Percentiles rank a stretch among this genome's conserved stretches.
Conservation (phyloP, 53 echinoderm and acorn worm genomes). For the Arbacia lixula region DNA sequence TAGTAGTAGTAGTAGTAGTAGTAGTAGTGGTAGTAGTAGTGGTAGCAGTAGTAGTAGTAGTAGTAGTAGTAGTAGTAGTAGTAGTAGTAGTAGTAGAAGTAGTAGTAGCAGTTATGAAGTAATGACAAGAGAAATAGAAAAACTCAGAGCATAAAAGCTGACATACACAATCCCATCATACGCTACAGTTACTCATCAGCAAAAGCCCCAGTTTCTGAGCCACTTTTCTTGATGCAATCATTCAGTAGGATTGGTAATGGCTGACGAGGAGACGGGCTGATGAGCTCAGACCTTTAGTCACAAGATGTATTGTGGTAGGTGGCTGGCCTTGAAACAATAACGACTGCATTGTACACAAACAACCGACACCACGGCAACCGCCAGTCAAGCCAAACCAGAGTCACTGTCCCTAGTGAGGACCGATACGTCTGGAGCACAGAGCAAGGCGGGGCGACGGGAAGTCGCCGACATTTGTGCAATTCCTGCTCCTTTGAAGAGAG, state of each 20-base stretch:
- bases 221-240: background rate
- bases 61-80: background rate
- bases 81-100: background rate
- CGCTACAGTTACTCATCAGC: too few relatives aligned
- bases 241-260: background rate
- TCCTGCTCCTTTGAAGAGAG: too few relatives aligned
- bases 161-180: too few relatives aligned
- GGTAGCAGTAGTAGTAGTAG: background rate
- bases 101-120: background rate
- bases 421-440: too few relatives aligned
- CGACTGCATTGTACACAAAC: constrained; percentile 12
- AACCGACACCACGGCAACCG: constrained; percentile 1
- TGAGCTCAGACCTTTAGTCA: constrained; percentile 8
- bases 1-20: background rate
- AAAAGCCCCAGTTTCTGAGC: too few relatives aligned
- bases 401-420: background rate
- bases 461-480: too few relatives aligned
- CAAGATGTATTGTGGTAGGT: background rate
- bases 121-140: too few relatives aligned
- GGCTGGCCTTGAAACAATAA: background rate
- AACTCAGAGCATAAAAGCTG: too few relatives aligned
- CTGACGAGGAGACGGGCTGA: background rate
- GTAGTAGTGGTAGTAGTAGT: background rate
- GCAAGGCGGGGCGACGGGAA: too few relatives aligned
- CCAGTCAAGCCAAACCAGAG: constrained; percentile 20